Evolutionary conservation across 1,140 invertebrate species (phyloP).

Genomic region (Subanguina moxae): DNA sequence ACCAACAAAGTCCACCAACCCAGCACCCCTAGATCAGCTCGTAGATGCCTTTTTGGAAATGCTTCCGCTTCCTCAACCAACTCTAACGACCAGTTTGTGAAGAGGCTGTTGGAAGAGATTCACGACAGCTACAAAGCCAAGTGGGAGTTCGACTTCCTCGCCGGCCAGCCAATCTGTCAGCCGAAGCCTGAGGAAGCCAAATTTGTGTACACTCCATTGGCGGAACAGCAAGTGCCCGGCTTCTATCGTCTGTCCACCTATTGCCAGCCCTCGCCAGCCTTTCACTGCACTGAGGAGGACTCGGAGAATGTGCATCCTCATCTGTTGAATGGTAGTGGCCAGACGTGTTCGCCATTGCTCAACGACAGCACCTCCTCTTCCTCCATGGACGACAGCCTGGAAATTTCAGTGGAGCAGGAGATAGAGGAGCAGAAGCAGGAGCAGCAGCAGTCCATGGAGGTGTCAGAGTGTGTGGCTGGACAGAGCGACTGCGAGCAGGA

Average conservation of each 20-base stretch:
- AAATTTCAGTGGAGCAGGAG: too few species aligned
- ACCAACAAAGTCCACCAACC: background rate
- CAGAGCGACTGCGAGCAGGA: too few species aligned
- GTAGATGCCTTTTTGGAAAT: background rate
- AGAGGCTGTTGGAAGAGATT: background rate
- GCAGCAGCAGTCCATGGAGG: too few species aligned
- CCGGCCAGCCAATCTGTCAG: background rate
- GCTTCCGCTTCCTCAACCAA: background rate
- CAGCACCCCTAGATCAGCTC: background rate
- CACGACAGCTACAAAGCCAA: slow-evolving; percentile 2
- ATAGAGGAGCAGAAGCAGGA: too few species aligned
- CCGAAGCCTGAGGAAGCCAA: background rate
- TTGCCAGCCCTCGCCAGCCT: background rate
- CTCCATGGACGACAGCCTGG: background rate
- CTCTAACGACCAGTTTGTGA: slow-evolving; percentile 3
- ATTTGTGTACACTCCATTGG: slow-evolving; percentile 1
- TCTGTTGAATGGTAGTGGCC: background rate
- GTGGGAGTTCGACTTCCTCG: background rate
- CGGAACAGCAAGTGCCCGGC: background rate
- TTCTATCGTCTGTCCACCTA: background rate
- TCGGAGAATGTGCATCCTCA: background rate
- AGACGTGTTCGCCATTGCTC: background rate
- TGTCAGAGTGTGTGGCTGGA: too few species aligned
- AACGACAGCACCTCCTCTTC: background rate
- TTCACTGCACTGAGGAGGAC: background rate